A percentile compares a stretch with the other conserved stretches of the same genome.
Conservation (phyloP, 2,113 vertebrate genomes). For the Geococcyx californianus region DNA sequence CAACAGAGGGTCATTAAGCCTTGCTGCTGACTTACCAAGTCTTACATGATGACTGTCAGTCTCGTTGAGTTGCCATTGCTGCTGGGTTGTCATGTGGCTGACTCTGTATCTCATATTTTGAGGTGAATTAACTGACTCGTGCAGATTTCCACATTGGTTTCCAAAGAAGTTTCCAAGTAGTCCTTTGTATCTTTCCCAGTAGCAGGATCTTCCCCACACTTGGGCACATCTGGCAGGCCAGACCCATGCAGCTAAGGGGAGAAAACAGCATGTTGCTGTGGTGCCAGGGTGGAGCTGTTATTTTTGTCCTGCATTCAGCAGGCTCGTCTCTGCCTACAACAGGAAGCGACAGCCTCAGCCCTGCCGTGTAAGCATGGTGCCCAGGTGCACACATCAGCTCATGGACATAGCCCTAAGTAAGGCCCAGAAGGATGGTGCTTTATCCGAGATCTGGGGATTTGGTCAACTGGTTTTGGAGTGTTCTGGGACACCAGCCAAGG, state of each 20-base stretch:
- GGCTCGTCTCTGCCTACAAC: neutral
- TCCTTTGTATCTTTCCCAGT: neutral
- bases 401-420: fast-evolving
- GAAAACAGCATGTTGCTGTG: neutral
- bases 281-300: too few relatives aligned
- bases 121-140: neutral
- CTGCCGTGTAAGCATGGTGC: fast-evolving
- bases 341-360: fast-evolving
- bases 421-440: neutral
- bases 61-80: neutral
- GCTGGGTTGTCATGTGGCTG: neutral
- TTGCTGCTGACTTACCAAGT: neutral
- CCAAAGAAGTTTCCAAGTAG: neutral
- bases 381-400: neutral
- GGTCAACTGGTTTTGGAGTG: neutral
- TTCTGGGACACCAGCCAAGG: neutral
- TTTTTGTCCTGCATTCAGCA: neutral
- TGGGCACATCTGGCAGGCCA: neutral
- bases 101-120: neutral
- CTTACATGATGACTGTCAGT: neutral
- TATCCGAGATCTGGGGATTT: neutral
- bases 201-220: neutral
- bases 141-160: neutral
- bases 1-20: neutral
- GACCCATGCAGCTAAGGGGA: neutral